phyloP scores from a whole-genome alignment of 2,888 invertebrate genomes.

The Choreutis nemorana region DNA sequence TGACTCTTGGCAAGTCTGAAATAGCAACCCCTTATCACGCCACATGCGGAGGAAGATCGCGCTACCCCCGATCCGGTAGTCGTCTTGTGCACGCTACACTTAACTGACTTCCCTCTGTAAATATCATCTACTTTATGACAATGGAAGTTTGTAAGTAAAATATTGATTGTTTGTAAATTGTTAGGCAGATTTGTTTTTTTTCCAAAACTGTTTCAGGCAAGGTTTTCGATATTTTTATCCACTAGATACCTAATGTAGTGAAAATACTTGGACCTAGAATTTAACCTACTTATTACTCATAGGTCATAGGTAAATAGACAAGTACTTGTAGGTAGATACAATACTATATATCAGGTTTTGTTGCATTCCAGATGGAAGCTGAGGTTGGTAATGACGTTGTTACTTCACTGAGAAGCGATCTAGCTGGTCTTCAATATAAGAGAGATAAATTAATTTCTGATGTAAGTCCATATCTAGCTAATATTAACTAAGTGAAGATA shows the following conservation, averaged over 20 bases:
- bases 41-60: slow-evolving; percentile 34
- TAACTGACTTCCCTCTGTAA: slow-evolving; percentile 25
- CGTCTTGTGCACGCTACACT: slow-evolving; percentile 38
- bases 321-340: too few species aligned
- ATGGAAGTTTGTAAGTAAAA: slow-evolving; percentile 34
- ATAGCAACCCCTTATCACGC: slow-evolving; percentile 51
- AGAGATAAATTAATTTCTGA: slow-evolving; percentile 80
- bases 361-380: slow-evolving; percentile 60
- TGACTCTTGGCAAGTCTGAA: slow-evolving; percentile 42
- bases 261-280: too few species aligned
- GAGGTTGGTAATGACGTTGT: slow-evolving; percentile 71
- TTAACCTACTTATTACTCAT: too few species aligned
- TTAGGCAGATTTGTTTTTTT: too few species aligned
- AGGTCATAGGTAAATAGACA: too few species aligned
- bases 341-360: too few species aligned
- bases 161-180: too few species aligned
- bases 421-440: slow-evolving; percentile 86
- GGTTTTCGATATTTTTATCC: too few species aligned
- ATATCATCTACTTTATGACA: slow-evolving; percentile 7
- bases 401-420: slow-evolving; percentile 80
- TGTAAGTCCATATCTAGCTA: slow-evolving; percentile 45
- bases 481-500: not conserved
- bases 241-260: too few species aligned
- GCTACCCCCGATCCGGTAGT: slow-evolving; percentile 30
- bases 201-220: too few species aligned